Evolutionary conservation across 2,888 invertebrate genomes (phyloP).

Genomic region (Smittia sp.): DNA sequence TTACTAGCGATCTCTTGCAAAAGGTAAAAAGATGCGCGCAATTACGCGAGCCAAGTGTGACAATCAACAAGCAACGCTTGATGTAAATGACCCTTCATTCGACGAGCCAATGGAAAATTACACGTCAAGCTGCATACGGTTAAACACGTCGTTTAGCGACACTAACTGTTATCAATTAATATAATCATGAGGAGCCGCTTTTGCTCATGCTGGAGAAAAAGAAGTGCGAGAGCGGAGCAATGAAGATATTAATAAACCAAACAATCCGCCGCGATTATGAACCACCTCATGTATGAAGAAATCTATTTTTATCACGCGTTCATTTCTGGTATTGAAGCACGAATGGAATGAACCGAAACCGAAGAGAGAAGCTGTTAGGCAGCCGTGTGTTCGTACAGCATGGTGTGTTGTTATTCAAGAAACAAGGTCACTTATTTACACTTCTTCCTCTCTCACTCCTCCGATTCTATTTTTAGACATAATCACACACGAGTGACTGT

Average conservation of each 20-base stretch:
- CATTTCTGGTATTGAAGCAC: slow-evolving; percentile 9
- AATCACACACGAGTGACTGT: slow-evolving; percentile 21
- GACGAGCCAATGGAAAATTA: neutral
- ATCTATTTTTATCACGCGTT: slow-evolving; percentile 8
- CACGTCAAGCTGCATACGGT: neutral
- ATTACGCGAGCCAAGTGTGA: neutral
- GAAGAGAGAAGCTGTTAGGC: neutral
- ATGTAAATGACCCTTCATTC: neutral
- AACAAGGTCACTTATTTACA: slow-evolving; percentile 42
- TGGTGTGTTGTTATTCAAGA: slow-evolving; percentile 31
- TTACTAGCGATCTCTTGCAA: neutral
- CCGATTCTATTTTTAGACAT: slow-evolving; percentile 35
- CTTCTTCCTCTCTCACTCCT: slow-evolving; percentile 18
- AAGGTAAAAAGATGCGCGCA: neutral
- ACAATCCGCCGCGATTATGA: neutral
- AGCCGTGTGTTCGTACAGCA: neutral
- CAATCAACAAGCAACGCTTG: neutral
- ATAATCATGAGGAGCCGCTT: neutral
- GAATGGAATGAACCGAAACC: neutral
- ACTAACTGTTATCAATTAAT: slow-evolving; percentile 22
- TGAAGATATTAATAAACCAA: slow-evolving; percentile 12
- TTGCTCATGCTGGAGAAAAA: neutral
- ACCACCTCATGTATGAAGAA: neutral
- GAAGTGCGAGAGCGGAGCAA: neutral
- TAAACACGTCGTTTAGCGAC: neutral